phyloP scores from a whole-genome alignment of 1,140 invertebrate genomes.

The Leptinotarsa lineolata region DNA sequence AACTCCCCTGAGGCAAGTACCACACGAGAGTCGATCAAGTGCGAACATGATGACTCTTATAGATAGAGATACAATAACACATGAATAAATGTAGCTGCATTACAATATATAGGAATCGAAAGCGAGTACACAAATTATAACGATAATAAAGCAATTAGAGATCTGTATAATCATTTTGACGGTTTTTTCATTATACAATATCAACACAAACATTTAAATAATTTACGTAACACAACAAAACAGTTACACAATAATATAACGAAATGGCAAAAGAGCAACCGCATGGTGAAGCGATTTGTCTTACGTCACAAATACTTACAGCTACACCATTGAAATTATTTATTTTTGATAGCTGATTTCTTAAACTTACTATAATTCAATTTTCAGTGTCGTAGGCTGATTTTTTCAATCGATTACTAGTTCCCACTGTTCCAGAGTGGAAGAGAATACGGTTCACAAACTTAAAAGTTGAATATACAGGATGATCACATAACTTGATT shows the following conservation, averaged over 20 bases:
- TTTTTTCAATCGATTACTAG: background rate
- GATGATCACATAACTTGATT: no score
- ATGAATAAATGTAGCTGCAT: background rate
- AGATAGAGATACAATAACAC: background rate
- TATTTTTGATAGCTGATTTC: background rate
- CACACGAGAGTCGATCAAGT: background rate
- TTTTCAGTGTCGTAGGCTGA: background rate
- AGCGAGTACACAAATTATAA: background rate
- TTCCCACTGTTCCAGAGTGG: background rate
- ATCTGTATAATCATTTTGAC: constrained; percentile 37
- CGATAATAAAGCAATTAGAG: constrained; percentile 36
- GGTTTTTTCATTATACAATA: constrained; percentile 37
- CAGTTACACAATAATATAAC: constrained; percentile 43
- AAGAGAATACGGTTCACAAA: background rate
- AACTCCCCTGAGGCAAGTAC: no score
- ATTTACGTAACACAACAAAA: constrained; percentile 43
- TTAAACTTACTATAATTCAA: constrained; percentile 4
- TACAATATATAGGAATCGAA: background rate
- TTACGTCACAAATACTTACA: constrained; percentile 15
- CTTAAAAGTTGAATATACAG: background rate
- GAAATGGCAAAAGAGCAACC: constrained; percentile 32
- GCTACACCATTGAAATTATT: constrained; percentile 10
- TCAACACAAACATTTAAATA: constrained; percentile 39
- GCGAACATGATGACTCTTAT: background rate
- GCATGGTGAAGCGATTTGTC: constrained; percentile 25